Percentiles rank a stretch among this genome's conserved stretches.
Conservation (phyloP, 2,113 vertebrate genomes). For the Danionella cerebrum region DNA sequence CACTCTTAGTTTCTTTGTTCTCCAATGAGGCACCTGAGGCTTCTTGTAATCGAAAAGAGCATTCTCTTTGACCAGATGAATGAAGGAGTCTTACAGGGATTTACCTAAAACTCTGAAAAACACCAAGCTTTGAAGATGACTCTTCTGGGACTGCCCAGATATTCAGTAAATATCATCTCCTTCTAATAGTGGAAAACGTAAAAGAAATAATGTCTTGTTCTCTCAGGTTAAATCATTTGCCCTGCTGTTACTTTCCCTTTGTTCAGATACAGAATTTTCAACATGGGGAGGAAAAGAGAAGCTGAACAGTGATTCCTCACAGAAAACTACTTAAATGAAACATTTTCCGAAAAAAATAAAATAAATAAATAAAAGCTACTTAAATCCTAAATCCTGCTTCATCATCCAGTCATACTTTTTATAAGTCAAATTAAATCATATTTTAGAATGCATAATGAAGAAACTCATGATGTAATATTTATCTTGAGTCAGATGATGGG, state of each 20-base stretch:
- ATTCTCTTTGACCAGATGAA: background rate
- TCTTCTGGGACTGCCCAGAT: background rate
- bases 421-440: no score
- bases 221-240: no score
- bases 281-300: no score
- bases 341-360: no score
- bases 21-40: background rate
- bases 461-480: no score
- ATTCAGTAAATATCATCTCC: background rate
- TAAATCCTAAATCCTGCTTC: no score
- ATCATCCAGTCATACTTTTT: no score
- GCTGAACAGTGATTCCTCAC: background rate
- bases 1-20: background rate
- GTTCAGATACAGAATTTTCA: no score
- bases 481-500: no score
- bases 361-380: no score
- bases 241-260: no score
- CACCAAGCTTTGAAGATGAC: background rate
- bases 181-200: background rate
- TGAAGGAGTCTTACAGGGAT: background rate
- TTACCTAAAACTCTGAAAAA: background rate
- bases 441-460: no score
- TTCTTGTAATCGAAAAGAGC: slow-evolving; percentile 22
- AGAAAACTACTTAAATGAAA: background rate
- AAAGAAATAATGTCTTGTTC: background rate